Evolutionary conservation across 2,113 vertebrate genomes (phyloP).

Genomic region (Sphaerodactylus townsendi): DNA sequence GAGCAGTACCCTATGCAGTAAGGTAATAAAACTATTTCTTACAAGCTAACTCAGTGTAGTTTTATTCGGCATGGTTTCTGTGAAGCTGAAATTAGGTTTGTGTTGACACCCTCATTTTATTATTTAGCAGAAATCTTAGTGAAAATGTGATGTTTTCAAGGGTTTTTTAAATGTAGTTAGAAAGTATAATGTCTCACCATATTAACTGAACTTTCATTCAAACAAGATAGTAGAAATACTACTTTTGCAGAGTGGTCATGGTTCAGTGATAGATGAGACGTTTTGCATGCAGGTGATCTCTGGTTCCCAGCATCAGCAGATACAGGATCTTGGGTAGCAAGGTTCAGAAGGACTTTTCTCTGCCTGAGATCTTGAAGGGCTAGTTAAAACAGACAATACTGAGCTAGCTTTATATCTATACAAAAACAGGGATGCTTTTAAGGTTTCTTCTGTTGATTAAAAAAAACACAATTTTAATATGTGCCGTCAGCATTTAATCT

Average conservation of each 20-base stretch:
- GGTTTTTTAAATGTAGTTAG: not conserved
- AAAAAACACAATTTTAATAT: not conserved
- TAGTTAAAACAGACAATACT: too few relatives aligned
- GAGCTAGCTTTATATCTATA: too few relatives aligned
- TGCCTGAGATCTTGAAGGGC: too few relatives aligned
- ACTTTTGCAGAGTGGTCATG: too few relatives aligned
- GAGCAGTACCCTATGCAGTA: not conserved
- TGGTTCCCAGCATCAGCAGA: too few relatives aligned
- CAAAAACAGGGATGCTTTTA: too few relatives aligned
- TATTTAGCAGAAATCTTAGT: not conserved
- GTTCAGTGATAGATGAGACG: too few relatives aligned
- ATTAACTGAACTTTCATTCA: not conserved
- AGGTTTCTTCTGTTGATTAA: too few relatives aligned
- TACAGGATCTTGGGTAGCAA: too few relatives aligned
- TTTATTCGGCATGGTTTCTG: too few relatives aligned
- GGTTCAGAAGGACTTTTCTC: too few relatives aligned
- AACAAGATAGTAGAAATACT: not conserved
- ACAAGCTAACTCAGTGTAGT: not conserved
- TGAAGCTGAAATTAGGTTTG: not conserved
- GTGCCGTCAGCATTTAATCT: not conserved
- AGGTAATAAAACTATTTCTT: not conserved
- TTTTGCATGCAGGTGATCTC: too few relatives aligned
- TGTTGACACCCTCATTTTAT: not conserved
- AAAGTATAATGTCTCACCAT: not conserved
- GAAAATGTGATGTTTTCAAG: not conserved